Evolutionary conservation across 2,113 vertebrate species (phyloP).

Genomic region (Meriones unguiculatus): DNA sequence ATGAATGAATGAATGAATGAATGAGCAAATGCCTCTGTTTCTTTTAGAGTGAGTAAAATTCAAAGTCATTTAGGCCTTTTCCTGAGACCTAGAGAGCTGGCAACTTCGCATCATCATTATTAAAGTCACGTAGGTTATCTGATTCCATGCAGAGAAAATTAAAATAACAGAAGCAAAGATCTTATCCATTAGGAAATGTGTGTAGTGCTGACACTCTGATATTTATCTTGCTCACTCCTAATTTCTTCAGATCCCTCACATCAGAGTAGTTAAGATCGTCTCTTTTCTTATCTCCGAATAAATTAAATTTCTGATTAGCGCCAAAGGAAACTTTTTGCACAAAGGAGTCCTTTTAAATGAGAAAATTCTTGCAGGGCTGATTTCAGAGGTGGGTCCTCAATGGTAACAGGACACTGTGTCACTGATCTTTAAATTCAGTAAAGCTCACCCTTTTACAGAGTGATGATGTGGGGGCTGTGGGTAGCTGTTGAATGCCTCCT

Average conservation of each 20-base stretch:
- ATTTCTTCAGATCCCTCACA: constrained; percentile 80
- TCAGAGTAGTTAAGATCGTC: constrained; percentile 78
- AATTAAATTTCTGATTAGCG: constrained; percentile 76
- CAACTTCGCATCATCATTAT: constrained; percentile 68
- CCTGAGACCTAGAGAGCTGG: constrained; percentile 20
- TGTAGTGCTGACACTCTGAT: constrained; percentile 76
- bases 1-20: background rate
- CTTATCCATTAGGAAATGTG: constrained; percentile 78
- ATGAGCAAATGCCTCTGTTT: background rate
- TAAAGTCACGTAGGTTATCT: constrained; percentile 71
- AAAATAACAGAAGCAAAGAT: constrained; percentile 83
- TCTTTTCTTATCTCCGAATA: constrained; percentile 75
- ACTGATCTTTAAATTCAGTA: constrained; percentile 51
- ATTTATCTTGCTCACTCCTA: constrained; percentile 79
- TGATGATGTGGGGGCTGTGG: background rate
- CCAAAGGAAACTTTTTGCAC: constrained; percentile 49
- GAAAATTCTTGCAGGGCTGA: constrained; percentile 58
- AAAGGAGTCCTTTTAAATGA: constrained; percentile 67
- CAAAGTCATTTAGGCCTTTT: constrained; percentile 58
- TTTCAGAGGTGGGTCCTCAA: constrained; percentile 39
- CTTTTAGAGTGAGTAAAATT: constrained; percentile 37
- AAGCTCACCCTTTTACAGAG: background rate
- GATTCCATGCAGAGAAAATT: constrained; percentile 77
- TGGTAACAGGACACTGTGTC: background rate
- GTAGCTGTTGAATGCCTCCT: constrained; percentile 8